Evolutionary conservation across 64 coral and sea anemone species (phyloP), one percentile per base, ranked within the genome.

Genomic region (Trachythela sp.): DNA sequence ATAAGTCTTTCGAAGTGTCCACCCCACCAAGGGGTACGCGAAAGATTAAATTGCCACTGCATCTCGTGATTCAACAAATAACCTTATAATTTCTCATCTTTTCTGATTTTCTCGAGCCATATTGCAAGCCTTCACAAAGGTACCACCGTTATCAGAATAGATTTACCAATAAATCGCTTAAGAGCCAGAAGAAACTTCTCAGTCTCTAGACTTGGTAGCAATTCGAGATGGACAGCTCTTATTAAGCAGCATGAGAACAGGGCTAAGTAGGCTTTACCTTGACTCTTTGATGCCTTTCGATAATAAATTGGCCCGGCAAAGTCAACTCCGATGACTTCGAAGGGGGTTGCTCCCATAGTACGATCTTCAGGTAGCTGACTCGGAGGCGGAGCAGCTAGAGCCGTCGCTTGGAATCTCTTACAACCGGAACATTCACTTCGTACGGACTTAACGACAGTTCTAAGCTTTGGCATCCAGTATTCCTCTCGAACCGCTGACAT

Each of bases 181-280:
- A 92, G 50, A 3, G 91, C 91, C 84, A 67, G 88, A 27, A 84
- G 86, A 27, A 92, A 92, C 24, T 92, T 54, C 1, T 2, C 7
- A 9, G 86, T 40, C 20, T 70, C 29, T 9, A 92, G 45, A 39
- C 87, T 45, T 27, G 36, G 59, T 24, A 85, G 83, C 1, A 92
- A 43, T 42, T 88, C 87, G 0, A 92, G 71, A 42, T 92, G 91
- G 18, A 92, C 91, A 83, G 85, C 91, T 32, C 17, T 40, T 37
- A 85, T 92, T n/a, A 60, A 83, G 22, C 85, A 31, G 26, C 91
- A 92, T 18, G 91, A 87, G 27, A 92, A 92, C 43, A 92, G 70
- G 1, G 91, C 54, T 50, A 89, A 85, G 86, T 92, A 89, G 18
- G n/a, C n/a, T n/a, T n/a, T n/a, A n/a, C 87, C 83, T 48, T 93